Base-by-base conservation (phyloP, 2,888 invertebrate genomes). In the Lochmaea capreae region DNA sequence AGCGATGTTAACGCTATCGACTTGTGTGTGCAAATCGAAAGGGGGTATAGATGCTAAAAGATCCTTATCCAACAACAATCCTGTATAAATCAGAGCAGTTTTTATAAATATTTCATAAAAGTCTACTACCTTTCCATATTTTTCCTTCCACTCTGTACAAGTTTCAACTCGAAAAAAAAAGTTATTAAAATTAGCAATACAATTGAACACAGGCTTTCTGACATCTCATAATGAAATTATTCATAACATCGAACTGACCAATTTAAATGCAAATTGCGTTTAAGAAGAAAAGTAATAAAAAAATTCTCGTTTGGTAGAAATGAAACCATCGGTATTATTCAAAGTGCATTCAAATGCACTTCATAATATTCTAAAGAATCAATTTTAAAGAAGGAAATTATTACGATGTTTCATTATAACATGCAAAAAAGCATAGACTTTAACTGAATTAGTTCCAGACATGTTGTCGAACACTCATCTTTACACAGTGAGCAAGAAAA, bases 341-440 rank as follows among this genome's bases (percentile, higher is more conserved):
- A 59, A 59, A 43, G 43, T 18, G 43, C 43, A 43, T 63, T 63
- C 62, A 63, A 63, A 63, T 63, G 62, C 43, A 42, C 62, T 43
- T 63, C 43, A 43, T 42, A 18, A 63, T 43, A 63, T 63, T 63
- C 62, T 62, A 62, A 62, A 62, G 62, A 62, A 62, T 62, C 62
- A 39, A 62, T 62, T 62, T 62, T 14, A n/a, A 63, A 12, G 14
- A 6, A 43, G 18, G 16, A 63, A 18, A 63, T 43, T 63, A 8
- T 63, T 16, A n/a, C 16, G 43, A n/a, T 39, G 8, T 61, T 42
- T 63, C 16, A 63, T 54, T 54, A 54, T 16, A 54, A 54, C 3
- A 54, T 54, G 54, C 10, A 54, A 54, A 39, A 54, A 54, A 54
- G 54, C 10, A 4, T 46, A 46, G 46, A 39, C 33, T 39, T 39